Evolutionary conservation across 2,888 invertebrate species (phyloP).

Genomic region (Gari tellinella): DNA sequence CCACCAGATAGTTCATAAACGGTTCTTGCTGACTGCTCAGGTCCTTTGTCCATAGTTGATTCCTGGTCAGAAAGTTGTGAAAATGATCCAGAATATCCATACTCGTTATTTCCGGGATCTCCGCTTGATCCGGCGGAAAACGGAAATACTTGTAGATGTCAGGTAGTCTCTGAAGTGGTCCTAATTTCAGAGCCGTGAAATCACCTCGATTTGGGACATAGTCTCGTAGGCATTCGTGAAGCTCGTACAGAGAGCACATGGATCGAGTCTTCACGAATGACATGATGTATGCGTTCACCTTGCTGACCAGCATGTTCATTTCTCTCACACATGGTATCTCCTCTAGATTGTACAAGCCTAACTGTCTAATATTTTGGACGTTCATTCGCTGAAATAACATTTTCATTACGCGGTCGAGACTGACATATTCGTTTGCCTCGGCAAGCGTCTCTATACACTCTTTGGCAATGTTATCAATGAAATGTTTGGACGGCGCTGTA

Average conservation of each 20-base stretch:
- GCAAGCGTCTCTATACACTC: slow-evolving; percentile 79
- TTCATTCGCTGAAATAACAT: slow-evolving; percentile 70
- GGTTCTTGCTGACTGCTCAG: slow-evolving; percentile 67
- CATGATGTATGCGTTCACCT: slow-evolving; percentile 77
- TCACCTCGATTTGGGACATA: slow-evolving; percentile 66
- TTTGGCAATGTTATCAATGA: slow-evolving; percentile 72
- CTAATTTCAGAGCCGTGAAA: slow-evolving; percentile 76
- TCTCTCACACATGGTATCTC: slow-evolving; percentile 72
- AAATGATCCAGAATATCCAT: slow-evolving; percentile 75
- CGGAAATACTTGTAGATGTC: slow-evolving; percentile 78
- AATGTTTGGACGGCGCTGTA: slow-evolving; percentile 46
- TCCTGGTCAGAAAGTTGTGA: slow-evolving; percentile 71
- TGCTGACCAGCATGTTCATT: slow-evolving; percentile 65
- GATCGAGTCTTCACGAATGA: slow-evolving; percentile 76
- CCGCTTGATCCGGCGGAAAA: slow-evolving; percentile 74
- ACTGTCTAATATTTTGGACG: slow-evolving; percentile 37
- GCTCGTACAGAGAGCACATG: slow-evolving; percentile 78
- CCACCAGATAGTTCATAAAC: slow-evolving; percentile 77
- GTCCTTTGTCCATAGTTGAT: slow-evolving; percentile 73
- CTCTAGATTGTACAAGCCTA: slow-evolving; percentile 50
- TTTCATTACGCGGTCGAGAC: slow-evolving; percentile 72
- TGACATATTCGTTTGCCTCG: slow-evolving; percentile 77
- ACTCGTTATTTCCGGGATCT: slow-evolving; percentile 78
- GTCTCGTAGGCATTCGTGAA: slow-evolving; percentile 71
- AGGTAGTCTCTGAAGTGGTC: slow-evolving; percentile 80